Conservation (phyloP, 2,797 vertebrate genomes). For the Gambelia wislizenii region DNA sequence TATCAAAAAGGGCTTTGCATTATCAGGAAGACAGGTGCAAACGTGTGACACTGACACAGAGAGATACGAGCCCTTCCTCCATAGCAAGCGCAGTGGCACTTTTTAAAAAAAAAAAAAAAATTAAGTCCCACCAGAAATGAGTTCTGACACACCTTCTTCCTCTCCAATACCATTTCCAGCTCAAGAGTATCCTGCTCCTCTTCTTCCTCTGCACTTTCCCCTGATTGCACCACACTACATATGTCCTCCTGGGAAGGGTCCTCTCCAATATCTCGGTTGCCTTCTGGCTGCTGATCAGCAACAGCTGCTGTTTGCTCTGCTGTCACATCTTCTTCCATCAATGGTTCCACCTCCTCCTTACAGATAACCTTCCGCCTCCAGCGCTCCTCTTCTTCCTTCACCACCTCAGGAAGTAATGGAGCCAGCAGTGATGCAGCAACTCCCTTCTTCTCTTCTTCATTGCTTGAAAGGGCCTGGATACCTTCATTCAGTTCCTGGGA, state of each 20-base stretch:
- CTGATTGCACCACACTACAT: slow-evolving; percentile 84
- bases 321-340: slow-evolving; percentile 78
- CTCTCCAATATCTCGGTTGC: slow-evolving; percentile 75
- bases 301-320: slow-evolving; percentile 60
- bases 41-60: background rate
- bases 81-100: background rate
- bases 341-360: slow-evolving; percentile 82
- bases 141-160: slow-evolving; percentile 87
- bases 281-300: slow-evolving; percentile 70
- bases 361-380: slow-evolving; percentile 94
- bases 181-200: slow-evolving; percentile 94
- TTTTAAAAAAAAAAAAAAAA: no score
- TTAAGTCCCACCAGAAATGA: rapidly evolving
- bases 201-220: slow-evolving; percentile 89
- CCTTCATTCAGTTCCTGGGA: slow-evolving; percentile 94
- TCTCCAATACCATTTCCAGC: slow-evolving; percentile 93
- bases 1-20: background rate
- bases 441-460: slow-evolving; percentile 90
- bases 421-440: slow-evolving; percentile 93
- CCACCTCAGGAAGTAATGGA: slow-evolving; percentile 89
- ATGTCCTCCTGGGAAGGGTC: slow-evolving; percentile 82
- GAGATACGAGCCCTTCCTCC: background rate
- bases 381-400: slow-evolving; percentile 95
- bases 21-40: background rate
- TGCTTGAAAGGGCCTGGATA: slow-evolving; percentile 91